Evolutionary conservation across 2,888 invertebrate species (phyloP), one percentile per base, ranked within the genome.

Genomic region (Oligia fasciuncula): DNA sequence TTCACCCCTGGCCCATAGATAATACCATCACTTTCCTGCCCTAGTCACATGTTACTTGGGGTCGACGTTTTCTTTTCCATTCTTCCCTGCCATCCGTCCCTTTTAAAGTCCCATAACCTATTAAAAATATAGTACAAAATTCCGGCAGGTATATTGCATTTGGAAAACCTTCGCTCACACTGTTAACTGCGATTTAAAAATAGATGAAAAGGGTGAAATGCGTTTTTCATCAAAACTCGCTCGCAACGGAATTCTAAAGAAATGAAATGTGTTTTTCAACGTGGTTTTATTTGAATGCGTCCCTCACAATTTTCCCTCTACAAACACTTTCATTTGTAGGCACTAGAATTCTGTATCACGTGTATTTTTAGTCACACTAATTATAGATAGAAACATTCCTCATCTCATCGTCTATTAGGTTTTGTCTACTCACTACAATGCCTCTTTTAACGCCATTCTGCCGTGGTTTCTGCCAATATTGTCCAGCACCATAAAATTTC

Each of bases 231-330:
- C 71, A 80, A 76, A 85, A 81, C 85, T 60, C 84, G 80, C 73
- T 69, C 3, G 67, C 73, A 49, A 62, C 71, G 71, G 71, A 80
- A 78, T 83, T 85, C 77, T 77, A 86, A 86, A 83, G 85, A 80
- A 86, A 84, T 84, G 81, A 83, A 85, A 85, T 85, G 81, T 86
- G 80, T 76, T 82, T 79, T 79, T 68, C 73, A 60, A 66, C 51
- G 67, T 77, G 60, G 75, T 85, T 71, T 71, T 76, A 71, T 85
- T 83, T 85, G 35, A 68, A 60, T 71, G 82, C 73, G 75, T 76
- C 82, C 60, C 73, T 85, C 81, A 75, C 75, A 75, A 72, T 81
- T 77, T 80, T 79, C 29, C 60, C 73, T 73, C 69, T n/a, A n/a
- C 46, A 23, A 84, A 79, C 84, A 75, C 80, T 79, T 84, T 76